phyloP scores from a whole-genome alignment of 2,888 invertebrate species.

The Drosophila picticornis region DNA sequence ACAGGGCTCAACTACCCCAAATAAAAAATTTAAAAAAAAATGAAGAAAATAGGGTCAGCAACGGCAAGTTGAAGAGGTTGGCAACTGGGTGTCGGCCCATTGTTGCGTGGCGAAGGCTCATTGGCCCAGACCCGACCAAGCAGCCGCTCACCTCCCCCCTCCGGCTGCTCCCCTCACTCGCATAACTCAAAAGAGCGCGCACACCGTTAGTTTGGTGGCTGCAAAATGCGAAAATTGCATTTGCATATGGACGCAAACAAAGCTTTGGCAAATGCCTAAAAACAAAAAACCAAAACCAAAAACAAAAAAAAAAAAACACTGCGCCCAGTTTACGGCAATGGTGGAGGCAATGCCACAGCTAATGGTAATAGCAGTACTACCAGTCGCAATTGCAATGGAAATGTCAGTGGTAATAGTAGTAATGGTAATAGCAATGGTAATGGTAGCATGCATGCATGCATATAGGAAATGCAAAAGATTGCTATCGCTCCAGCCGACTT shows the following conservation, averaged over 20 bases:
- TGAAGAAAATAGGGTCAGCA: conserved; percentile 27
- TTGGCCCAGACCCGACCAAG: conserved; percentile 62
- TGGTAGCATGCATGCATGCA: conserved; percentile 76
- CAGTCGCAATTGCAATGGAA: conserved; percentile 13
- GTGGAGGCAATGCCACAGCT: conserved; percentile 47
- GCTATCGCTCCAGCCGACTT: conserved; percentile 52
- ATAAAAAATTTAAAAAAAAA: conserved; percentile 28
- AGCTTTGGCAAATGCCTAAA: conserved; percentile 44
- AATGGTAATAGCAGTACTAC: conserved; percentile 38
- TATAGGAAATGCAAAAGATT: conserved; percentile 79
- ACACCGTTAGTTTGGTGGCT: conserved; percentile 76
- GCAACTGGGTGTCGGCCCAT: conserved; percentile 53
- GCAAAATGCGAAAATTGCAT: conserved; percentile 75
- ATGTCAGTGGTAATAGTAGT: conserved; percentile 27
- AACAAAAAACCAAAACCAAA: conserved; percentile 26
- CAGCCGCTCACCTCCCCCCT: not conserved
- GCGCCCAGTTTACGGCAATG: conserved; percentile 66
- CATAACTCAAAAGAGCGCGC: conserved; percentile 82
- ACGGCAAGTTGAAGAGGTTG: conserved; percentile 24
- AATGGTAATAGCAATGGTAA: conserved; percentile 43
- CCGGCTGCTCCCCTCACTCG: conserved; percentile 31
- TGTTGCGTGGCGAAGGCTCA: conserved; percentile 78
- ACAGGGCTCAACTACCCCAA: conserved; percentile 68
- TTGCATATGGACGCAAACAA: conserved; percentile 77
- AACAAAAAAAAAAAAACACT: conserved; percentile 47